phyloP scores from a whole-genome alignment of 1,140 invertebrate species.

The Solenopsis invicta region DNA sequence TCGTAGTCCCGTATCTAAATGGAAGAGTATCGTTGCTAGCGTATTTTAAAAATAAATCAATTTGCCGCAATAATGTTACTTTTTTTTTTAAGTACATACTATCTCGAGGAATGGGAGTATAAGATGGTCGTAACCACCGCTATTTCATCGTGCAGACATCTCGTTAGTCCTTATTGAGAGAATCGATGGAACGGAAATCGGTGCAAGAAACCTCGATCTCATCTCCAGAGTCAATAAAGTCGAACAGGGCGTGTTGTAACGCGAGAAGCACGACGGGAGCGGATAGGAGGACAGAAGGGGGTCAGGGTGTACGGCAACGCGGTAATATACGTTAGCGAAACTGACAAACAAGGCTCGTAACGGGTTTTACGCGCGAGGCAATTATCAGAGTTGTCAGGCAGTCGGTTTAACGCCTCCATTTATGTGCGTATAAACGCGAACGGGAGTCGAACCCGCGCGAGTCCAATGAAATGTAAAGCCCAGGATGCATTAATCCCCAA shows the following conservation, averaged over 20 bases:
- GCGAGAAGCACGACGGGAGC: not conserved
- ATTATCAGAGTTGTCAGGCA: conserved; percentile 86
- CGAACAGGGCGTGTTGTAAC: conserved; percentile 30
- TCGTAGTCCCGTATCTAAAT: not conserved
- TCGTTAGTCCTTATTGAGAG: conserved; percentile 26
- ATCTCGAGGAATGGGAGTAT: not conserved
- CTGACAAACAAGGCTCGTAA: conserved; percentile 81
- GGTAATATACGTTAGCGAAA: conserved; percentile 74
- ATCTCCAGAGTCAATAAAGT: conserved; percentile 52
- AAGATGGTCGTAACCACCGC: not conserved
- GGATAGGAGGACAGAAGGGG: not conserved
- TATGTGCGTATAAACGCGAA: conserved; percentile 82
- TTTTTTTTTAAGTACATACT: not conserved
- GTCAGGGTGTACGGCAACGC: not conserved
- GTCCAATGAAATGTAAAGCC: conserved; percentile 77
- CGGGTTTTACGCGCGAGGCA: conserved; percentile 84
- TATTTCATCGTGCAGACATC: not conserved
- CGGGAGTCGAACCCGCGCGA: conserved; percentile 44
- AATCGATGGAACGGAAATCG: conserved; percentile 31
- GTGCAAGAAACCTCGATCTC: conserved; percentile 38
- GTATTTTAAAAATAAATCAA: not conserved
- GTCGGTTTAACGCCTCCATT: conserved; percentile 85
- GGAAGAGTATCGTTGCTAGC: not conserved
- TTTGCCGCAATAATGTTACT: not conserved
- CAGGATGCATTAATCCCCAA: conserved; percentile 74